Base-by-base conservation (phyloP, 1,140 invertebrate genomes). In the Cephus cinctus region DNA sequence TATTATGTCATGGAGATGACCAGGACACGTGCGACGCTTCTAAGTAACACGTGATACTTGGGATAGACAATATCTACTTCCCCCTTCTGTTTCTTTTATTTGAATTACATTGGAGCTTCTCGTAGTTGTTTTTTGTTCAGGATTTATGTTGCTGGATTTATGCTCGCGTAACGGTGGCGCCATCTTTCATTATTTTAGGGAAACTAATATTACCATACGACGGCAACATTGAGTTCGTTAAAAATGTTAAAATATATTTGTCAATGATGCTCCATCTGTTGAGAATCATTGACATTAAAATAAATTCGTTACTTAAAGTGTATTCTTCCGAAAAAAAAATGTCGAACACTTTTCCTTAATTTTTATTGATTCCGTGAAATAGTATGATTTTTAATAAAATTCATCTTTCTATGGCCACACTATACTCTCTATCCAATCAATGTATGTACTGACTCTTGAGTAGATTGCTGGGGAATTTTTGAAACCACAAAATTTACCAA, bases 351-450 rank as follows among this genome's bases (percentile, higher is more conserved):
- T 30, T 30, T 30, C 4, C n/a, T 27, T 27, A 8, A 8, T 27
- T 27, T 27, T 27, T 27, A 8, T 27, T 27, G 6, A 27, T 30
- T 30, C 27, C 14, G 9, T 12, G 12, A 30, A 30, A 30, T 2
- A 30, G 34, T 4, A 36, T 36, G 19, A 36, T 8, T 15, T 9
- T 36, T 12, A 30, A 30, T 11, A 30, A 27, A 15, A 11, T 15
- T 6, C 6, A 14, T 15, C 16, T 18, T 4, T 44, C 12, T 36
- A 49, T 31, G 69, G 61, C 76, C 77, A 78, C 8, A 79, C 75
- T 4, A 71, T 71, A 30, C 61, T 63, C 60, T 83, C 81, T 25
- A 86, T 83, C 83, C 83, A 86, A 11, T 77, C 65, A 1, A 83
- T 47, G 56, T 80, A 85, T 18, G 75, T 67, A 12, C 79, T 78